Evolutionary conservation across 2,888 invertebrate genomes (phyloP).

Genomic region (Cactoblastis cactorum): DNA sequence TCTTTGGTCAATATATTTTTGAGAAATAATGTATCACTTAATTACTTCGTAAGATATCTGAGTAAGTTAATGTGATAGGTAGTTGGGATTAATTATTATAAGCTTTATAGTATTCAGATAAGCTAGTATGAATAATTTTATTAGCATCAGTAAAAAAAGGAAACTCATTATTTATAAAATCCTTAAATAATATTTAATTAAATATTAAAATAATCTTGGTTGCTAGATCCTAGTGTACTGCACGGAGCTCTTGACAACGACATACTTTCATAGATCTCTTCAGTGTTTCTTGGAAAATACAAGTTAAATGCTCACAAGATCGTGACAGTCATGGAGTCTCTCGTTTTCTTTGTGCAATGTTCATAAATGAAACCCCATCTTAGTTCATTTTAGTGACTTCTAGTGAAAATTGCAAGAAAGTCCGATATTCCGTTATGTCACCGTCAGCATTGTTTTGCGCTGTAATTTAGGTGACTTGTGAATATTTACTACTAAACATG

Average conservation of each 20-base stretch:
- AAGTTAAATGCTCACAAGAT: conserved; percentile 1
- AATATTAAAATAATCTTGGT: not conserved
- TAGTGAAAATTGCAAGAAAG: conserved; percentile 20
- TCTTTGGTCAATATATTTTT: no score
- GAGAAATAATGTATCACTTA: no score
- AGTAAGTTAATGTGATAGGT: no score
- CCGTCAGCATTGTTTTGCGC: conserved; percentile 25
- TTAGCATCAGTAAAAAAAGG: no score
- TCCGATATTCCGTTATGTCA: conserved; percentile 30
- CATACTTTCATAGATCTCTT: conserved; percentile 10
- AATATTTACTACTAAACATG: conserved; percentile 27
- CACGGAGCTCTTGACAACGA: not conserved
- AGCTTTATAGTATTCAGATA: no score
- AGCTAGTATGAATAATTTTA: no score
- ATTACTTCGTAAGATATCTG: no score
- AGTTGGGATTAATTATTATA: no score
- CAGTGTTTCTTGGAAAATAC: conserved; percentile 7
- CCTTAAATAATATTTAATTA: no score
- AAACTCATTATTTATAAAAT: no score
- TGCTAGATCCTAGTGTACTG: not conserved
- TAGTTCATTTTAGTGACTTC: not conserved
- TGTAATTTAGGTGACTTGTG: conserved; percentile 20
- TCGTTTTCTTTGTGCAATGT: conserved; percentile 4
- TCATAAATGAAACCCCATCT: conserved; percentile 2
- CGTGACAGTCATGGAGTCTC: conserved; percentile 6